Conservation (phyloP, 1,140 invertebrate genomes). For the Mesaphorura yosii region DNA sequence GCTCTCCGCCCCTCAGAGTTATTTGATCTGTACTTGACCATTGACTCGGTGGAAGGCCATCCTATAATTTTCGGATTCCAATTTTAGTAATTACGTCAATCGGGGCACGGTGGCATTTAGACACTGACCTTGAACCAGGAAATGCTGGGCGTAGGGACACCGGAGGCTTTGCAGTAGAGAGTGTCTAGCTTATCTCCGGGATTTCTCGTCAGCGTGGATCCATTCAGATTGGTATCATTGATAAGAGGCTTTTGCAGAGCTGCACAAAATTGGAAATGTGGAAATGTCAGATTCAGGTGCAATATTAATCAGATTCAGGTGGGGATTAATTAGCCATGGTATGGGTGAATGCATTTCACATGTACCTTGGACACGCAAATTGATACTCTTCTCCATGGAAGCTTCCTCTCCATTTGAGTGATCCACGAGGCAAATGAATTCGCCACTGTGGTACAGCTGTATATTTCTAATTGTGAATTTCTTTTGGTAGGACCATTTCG, state of each 20-base stretch:
- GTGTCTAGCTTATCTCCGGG: background rate
- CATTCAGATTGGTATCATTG: conserved; percentile 16
- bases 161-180: conserved; percentile 31
- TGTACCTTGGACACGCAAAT: background rate
- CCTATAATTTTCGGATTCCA: too few species aligned
- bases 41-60: background rate
- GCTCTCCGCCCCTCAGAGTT: background rate
- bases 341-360: too few species aligned
- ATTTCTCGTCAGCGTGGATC: conserved; percentile 4
- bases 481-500: conserved; percentile 13
- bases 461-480: conserved; percentile 4
- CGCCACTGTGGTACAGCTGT: background rate
- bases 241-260: background rate
- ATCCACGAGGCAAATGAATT: background rate
- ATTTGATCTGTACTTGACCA: background rate
- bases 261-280: too few species aligned
- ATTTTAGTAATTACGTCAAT: too few species aligned
- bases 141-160: conserved; percentile 33
- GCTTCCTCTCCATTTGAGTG: background rate
- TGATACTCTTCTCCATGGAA: background rate
- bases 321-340: too few species aligned
- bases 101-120: too few species aligned
- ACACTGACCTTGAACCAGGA: conserved; percentile 34
- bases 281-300: too few species aligned
- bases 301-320: too few species aligned